Evolutionary conservation across 2,888 invertebrate genomes (phyloP).

Genomic region (Chrysolina oricalcia): DNA sequence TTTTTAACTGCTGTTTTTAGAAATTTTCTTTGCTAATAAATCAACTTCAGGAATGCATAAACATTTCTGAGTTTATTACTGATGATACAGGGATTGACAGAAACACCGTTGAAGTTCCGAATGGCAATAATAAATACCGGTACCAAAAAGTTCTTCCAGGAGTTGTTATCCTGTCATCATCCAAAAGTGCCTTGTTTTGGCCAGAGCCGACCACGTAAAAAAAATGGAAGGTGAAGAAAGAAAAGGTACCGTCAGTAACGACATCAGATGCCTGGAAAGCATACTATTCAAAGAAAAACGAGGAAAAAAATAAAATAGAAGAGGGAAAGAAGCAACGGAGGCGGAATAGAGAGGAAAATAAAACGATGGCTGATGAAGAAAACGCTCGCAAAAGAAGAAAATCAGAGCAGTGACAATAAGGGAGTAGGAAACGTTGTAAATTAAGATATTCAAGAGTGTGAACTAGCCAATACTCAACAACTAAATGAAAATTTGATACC

Average conservation of each 20-base stretch:
- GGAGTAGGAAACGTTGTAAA: background rate
- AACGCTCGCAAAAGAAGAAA: slow-evolving; percentile 7
- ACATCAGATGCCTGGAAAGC: slow-evolving; percentile 14
- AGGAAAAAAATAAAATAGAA: slow-evolving; percentile 5
- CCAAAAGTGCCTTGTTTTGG: no score
- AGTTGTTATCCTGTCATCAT: background rate
- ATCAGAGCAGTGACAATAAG: background rate
- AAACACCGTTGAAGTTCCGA: no score
- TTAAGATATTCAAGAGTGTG: slow-evolving; percentile 21
- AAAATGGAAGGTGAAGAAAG: slow-evolving; percentile 5
- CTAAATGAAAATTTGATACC: background rate
- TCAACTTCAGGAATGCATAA: no score
- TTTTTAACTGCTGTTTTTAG: no score
- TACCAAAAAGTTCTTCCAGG: no score
- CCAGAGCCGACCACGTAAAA: slow-evolving; percentile 13
- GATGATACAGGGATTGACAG: no score
- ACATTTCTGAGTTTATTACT: no score
- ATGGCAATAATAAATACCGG: no score
- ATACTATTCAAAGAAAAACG: no score
- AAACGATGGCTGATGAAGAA: slow-evolving; percentile 21
- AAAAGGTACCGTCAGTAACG: background rate
- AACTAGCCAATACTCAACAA: no score
- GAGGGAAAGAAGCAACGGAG: background rate
- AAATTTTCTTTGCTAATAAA: no score
- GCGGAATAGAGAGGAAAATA: slow-evolving; percentile 15